Conservation (phyloP, 2,113 vertebrate species). For the Seriola dumerili region DNA sequence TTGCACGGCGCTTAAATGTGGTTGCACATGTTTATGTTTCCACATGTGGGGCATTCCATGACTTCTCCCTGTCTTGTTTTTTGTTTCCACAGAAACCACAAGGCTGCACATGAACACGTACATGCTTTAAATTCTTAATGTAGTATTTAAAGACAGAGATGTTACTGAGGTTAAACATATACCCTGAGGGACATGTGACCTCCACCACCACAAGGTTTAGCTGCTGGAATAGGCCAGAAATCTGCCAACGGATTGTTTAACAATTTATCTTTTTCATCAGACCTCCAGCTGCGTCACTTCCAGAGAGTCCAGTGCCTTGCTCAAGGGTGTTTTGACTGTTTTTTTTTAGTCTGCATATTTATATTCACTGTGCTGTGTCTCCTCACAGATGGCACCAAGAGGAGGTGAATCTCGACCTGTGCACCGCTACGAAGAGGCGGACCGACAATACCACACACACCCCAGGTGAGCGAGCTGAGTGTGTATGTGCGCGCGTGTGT, state of each 20-base stretch:
- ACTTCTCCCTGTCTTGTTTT: conserved; percentile 5
- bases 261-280: neutral
- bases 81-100: conserved; percentile 26
- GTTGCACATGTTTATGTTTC: conserved; percentile 42
- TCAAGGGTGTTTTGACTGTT: neutral
- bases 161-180: conserved; percentile 35
- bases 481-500: neutral
- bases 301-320: neutral
- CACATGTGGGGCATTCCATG: conserved; percentile 43
- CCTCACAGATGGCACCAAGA: conserved; percentile 88
- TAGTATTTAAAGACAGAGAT: conserved; percentile 7
- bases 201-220: neutral
- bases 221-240: neutral
- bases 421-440: conserved; percentile 88
- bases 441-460: conserved; percentile 86
- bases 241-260: neutral
- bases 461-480: conserved; percentile 86
- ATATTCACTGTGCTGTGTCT: conserved; percentile 49
- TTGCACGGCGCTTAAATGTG: conserved; percentile 31
- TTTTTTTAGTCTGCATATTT: neutral
- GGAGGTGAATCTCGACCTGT: conserved; percentile 85
- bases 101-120: conserved; percentile 7
- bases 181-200: conserved; percentile 9
- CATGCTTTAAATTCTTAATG: conserved; percentile 1
- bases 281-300: conserved; percentile 8